Base-by-base conservation (phyloP, 2,797 vertebrate genomes). In the Chiroxiphia lanceolata region DNA sequence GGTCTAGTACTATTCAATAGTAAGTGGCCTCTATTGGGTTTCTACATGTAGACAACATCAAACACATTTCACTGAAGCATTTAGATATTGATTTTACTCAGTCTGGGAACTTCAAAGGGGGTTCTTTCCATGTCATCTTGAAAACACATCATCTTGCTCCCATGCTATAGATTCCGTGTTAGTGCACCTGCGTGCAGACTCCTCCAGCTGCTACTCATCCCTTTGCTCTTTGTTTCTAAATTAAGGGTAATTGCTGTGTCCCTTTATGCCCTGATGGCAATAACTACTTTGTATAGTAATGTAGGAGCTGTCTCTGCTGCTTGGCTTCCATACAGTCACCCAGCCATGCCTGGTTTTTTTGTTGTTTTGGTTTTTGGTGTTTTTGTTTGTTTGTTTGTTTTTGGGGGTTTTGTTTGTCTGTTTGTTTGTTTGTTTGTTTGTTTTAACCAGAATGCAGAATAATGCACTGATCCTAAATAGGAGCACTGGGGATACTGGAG, bases 71-170 rank as follows among this genome's bases (percentile, higher is more conserved):
- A 78, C 59, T 88, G 85, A 86, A 83, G 80, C 79, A 56, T 86
- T 88, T 59, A 91, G 72, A 87, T 84, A 93, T 86, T 80, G 92
- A 97, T 96, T 94, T 96, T 96, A 94, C 93, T 97, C 86, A 91
- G 80, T 42, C 78, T 76, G 48, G 45, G 72, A 91, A 96, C 84
- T 96, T 94, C 92, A 87, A 93, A 91, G 75, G 70, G 51, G 36
- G 70, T 83, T 91, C 69, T 78, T 82, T 91, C 84, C 34, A 34
- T 81, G 79, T 94, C 72, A 74, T 90, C 79, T 89, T 93, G 82
- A 77, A 83, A 83, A 94, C 1, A 6, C 40, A 78, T 77, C 86
- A 44, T 93, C 59, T 85, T 90, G 64, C 42, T 78, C 69, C 65
- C 11, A 13, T 44, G 77, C 81, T 71, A 68, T 14, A 77, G 74